Evolutionary conservation across 2,888 invertebrate genomes (phyloP), one percentile per base, ranked within the genome.

Genomic region (Mythimna vitellina): DNA sequence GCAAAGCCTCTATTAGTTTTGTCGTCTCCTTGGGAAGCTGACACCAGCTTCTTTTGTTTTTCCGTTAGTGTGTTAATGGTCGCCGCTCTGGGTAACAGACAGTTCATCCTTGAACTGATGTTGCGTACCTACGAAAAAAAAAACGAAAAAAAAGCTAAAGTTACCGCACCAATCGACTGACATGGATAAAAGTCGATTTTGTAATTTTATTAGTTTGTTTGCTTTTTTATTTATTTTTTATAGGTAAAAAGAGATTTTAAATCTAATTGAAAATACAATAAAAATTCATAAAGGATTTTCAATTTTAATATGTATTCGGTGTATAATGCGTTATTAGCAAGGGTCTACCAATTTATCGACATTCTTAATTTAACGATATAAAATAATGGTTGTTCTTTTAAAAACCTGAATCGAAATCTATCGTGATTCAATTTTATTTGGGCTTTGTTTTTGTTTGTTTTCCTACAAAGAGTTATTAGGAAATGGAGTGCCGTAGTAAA

Each of bases 1-100:
- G 96, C 93, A 75, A 97, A 96, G 22, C 86, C 89, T 54, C 91
- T 91, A 4, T 91, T 92, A 1, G 89, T 89, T 75, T 92, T 88
- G 82, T 97, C 97, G 60, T 97, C 97, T 1, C 96, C 96, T 69
- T 93, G 93, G 0, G 91, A 88, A 0, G 86, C 83, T 0, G 93
- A 87, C 46, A 94, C 88, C 8, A 91, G 74, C 68, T 92, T 94
- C 71, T 87, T 86, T 75, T 95, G 95, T 74, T 95, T 95, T 57
- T 95, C 94, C 0, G 93, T 89, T 20, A 95, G 87, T 0, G 90
- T n/a, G 0, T 89, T 89, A 17, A 96, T 90, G 0, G 96, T 94
- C 0, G 93, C 91, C 1, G 95, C 93, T 38, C 96, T 90, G 0
- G 96, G 96, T 70, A 96, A 70, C 2, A 96, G 84, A 71, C 96